phyloP scores from a whole-genome alignment of 2,888 invertebrate genomes.

The Lasioglossum morio region DNA sequence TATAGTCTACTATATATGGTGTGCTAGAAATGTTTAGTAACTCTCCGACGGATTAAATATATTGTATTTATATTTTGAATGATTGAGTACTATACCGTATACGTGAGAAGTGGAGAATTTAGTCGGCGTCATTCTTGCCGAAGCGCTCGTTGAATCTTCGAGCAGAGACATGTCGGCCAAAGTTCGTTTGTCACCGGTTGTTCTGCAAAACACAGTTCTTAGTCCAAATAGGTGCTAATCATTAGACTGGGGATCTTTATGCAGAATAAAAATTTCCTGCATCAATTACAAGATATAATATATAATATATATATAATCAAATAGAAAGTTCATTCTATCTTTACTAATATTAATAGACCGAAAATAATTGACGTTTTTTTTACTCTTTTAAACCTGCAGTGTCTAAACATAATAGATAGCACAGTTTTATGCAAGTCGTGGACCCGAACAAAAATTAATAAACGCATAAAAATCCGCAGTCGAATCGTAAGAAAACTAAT shows the following conservation, averaged over 20 bases:
- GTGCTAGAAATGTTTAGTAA: background rate
- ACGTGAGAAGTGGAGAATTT: conserved; percentile 94
- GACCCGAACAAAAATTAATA: background rate
- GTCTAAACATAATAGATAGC: background rate
- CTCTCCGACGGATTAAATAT: background rate
- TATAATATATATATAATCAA: background rate
- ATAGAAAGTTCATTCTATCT: background rate
- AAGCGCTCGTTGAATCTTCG: conserved; percentile 87
- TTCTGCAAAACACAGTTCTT: conserved; percentile 70
- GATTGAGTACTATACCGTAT: conserved; percentile 76
- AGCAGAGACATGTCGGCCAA: conserved; percentile 82
- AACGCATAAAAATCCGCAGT: background rate
- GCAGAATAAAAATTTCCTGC: background rate
- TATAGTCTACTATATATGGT: conserved; percentile 3
- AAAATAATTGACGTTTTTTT: background rate
- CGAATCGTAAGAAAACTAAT: background rate
- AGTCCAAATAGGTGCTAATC: background rate
- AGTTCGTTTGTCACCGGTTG: conserved; percentile 85
- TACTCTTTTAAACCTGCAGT: background rate
- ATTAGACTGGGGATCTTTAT: background rate
- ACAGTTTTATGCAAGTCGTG: background rate
- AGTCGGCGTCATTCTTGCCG: conserved; percentile 92
- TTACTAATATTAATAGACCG: background rate
- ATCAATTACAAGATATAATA: background rate
- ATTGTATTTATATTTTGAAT: background rate